Evolutionary conservation across 2,797 vertebrate species (phyloP), one percentile per base, ranked within the genome.

Genomic region (Sebastes hubbsi): DNA sequence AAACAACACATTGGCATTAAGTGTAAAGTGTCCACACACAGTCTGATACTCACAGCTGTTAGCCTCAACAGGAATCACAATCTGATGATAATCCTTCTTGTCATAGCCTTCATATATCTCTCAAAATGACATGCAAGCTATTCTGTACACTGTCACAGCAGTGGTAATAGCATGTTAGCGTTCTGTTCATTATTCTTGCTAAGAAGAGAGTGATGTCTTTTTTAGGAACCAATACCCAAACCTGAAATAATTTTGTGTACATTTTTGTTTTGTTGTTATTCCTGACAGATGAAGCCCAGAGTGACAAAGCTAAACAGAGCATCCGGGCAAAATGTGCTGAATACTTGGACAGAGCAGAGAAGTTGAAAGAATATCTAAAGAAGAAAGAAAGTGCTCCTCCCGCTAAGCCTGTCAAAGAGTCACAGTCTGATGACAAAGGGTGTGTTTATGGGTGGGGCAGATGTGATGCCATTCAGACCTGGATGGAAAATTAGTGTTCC

Each of bases 321-420:
- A 99, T 99, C 88, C 95, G 98, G 84, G 90, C 52, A 2, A 99
- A 99, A 88, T 99, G 99, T 89, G 92, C 94, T 0, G 97, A 99
- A 75, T 99, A 99, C 84, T 90, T 99, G 93, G 98, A 99, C 87
- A 96, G 99, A 94, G 98, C 99, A 54, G 99, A 99, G 92, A 97
- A 98, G 84, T 91, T 99, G 72, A 99, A 99, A 84, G 98, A 98
- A 27, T 97, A 98, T 91, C 93, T 99, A 85, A 98, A 98, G 93
- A 99, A 97, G 88, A 98, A 91, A 85, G 98, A 98, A 80, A 99
- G 97, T 64, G 93, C 94, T 62, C 94, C 96, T 13, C 92, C 97
- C 1, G 92, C 96, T 55, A 99, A 99, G 87, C 98, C 97, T 22
- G 97, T 99, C 75, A 99, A 98, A 94, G 98, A 99, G 89, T 96